Evolutionary conservation across 53 echinoderm and acorn worm genomes (phyloP), one percentile per base, ranked within the genome.

Genomic region (Henricia sp.): DNA sequence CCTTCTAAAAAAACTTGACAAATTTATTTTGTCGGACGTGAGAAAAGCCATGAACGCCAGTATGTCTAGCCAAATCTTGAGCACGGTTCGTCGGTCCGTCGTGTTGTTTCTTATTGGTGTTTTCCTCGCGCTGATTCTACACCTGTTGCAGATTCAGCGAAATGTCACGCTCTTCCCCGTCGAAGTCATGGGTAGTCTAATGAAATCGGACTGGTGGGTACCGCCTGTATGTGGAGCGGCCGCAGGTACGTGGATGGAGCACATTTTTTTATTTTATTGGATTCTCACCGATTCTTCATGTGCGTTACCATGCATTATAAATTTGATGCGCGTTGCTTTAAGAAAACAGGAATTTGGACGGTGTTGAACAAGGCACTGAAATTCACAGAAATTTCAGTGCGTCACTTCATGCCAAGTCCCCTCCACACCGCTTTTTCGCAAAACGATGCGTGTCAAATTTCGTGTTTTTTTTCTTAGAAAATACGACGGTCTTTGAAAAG

Each of bases 201-300:
- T 91, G 50, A 88, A 92, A 9, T 93, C 96, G 8, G 91, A 91
- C 29, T 96, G 96, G 96, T 96, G 96, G 96, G 97, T 97, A 11
- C 94, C 97, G 3, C 88, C 94, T 24, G 88, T 90, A 24, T 94
- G 94, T 72, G 94, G 97, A 38, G 82, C 92, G 4, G 92, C 94
- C 36, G 97, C 97, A 82, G 97, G 97, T 97, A 56, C 55, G 78
- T 25, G n/a, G n/a, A n/a, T n/a, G n/a, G n/a, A n/a, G n/a, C n/a
- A n/a, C n/a, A n/a, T n/a, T n/a, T n/a, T n/a, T n/a, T n/a, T n/a
- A n/a, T n/a, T n/a, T n/a, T n/a, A n/a, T n/a, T n/a, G n/a, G n/a
- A n/a, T n/a, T n/a, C n/a, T n/a, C n/a, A n/a, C n/a, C n/a, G n/a
- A n/a, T n/a, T n/a, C n/a, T n/a, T n/a, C n/a, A n/a, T n/a, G n/a